Conservation (phyloP, 1,140 invertebrate species). For the Zophobas morio region DNA sequence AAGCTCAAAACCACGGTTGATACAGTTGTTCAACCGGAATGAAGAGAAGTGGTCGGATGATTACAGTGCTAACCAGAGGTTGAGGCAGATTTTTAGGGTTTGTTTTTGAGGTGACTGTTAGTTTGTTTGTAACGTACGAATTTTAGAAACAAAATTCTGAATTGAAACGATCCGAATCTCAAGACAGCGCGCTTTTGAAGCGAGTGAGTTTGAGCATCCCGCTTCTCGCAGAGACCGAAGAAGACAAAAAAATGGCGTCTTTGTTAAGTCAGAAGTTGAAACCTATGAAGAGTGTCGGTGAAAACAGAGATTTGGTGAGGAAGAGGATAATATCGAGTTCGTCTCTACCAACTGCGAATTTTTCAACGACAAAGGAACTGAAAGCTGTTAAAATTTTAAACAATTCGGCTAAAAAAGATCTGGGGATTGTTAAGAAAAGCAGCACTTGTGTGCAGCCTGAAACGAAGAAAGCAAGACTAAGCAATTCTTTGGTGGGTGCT, state of each 20-base stretch:
- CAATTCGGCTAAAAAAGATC: constrained; percentile 50
- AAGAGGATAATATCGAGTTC: constrained; percentile 67
- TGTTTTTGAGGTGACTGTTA: constrained; percentile 56
- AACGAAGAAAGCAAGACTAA: constrained; percentile 47
- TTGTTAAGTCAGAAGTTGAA: constrained; percentile 78
- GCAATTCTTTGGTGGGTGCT: constrained; percentile 54
- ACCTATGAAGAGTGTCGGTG: constrained; percentile 71
- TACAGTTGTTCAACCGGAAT: constrained; percentile 83
- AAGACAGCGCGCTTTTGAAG: constrained; percentile 81
- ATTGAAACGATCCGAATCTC: constrained; percentile 76
- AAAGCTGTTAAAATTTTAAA: constrained; percentile 62
- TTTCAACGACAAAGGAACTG: constrained; percentile 67
- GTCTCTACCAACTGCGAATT: constrained; percentile 72
- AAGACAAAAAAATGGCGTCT: constrained; percentile 85
- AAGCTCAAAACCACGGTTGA: constrained; percentile 79
- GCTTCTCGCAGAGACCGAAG: constrained; percentile 83
- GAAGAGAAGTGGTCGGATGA: constrained; percentile 89
- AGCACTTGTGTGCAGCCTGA: constrained; percentile 33
- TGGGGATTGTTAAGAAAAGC: constrained; percentile 53
- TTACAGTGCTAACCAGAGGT: constrained; percentile 88
- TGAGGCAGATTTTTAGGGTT: constrained; percentile 89
- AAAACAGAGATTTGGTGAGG: constrained; percentile 70
- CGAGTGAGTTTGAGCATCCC: constrained; percentile 85
- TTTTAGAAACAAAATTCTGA: constrained; percentile 82
- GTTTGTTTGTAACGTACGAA: constrained; percentile 43